Conservation (phyloP, 1,140 invertebrate genomes). For the Achroia grisella region DNA sequence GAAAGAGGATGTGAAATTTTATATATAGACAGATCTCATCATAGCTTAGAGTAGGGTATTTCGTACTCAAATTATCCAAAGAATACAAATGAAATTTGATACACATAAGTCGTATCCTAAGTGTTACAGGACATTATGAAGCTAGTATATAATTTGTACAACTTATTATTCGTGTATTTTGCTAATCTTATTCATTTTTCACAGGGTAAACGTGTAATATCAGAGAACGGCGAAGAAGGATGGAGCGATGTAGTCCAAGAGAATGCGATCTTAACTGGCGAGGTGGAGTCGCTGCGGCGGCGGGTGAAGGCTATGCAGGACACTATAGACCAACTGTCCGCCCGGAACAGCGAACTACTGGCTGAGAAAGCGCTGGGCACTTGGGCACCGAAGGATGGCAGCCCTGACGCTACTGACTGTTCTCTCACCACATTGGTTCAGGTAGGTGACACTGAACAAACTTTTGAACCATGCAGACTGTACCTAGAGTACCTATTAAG, state of each 20-base stretch:
- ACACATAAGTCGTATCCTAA: too few relatives aligned
- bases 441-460: neutral
- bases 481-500: too few relatives aligned
- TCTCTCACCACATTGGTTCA: conserved; percentile 32
- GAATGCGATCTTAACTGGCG: conserved; percentile 93
- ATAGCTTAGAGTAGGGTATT: too few relatives aligned
- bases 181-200: neutral
- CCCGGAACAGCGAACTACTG: conserved; percentile 85
- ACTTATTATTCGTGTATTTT: neutral
- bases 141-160: too few relatives aligned
- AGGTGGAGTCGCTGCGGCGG: conserved; percentile 89
- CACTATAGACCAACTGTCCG: conserved; percentile 92
- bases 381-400: conserved; percentile 77
- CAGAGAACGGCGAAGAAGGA: conserved; percentile 88
- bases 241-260: conserved; percentile 97
- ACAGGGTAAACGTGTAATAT: conserved; percentile 90
- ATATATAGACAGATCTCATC: too few relatives aligned
- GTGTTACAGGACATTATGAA: too few relatives aligned
- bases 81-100: too few relatives aligned
- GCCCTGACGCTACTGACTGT: conserved; percentile 51
- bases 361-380: conserved; percentile 84
- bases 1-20: too few relatives aligned
- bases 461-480: too few relatives aligned
- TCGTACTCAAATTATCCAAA: too few relatives aligned
- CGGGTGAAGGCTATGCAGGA: conserved; percentile 95